These are phyloP conservation scores for Watsonalla cultraria DNA, from an alignment of 2,888 invertebrate genomes.

Conservation along the genomic window DNA sequence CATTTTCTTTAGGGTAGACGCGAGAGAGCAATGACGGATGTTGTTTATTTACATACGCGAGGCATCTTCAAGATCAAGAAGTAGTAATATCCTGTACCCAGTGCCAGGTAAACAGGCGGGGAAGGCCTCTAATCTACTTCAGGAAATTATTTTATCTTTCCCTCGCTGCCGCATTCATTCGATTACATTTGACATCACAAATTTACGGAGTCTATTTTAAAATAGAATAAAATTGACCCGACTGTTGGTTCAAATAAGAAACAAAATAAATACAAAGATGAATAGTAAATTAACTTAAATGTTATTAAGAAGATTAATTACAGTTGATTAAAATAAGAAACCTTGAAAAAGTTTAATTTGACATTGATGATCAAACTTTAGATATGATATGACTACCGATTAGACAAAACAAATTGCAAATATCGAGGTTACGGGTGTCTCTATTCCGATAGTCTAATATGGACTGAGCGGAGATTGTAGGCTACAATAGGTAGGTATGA, in stretches of 20 bases:
- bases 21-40: not conserved
- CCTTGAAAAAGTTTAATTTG: no score
- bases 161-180: not conserved
- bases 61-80: conserved; percentile 15
- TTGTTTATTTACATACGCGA: not conserved
- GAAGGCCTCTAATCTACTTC: conserved; percentile 23
- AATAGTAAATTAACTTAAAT: no score
- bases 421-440: not conserved
- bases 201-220: no score
- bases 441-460: conserved; percentile 33
- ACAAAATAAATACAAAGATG: no score
- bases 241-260: no score
- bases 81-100: conserved; percentile 29
- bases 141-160: conserved; percentile 28
- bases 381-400: not conserved
- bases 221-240: no score
- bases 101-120: conserved; percentile 27
- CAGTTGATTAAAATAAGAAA: no score
- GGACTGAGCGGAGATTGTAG: conserved; percentile 35
- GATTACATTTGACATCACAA: not conserved
- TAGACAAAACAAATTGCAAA: not conserved
- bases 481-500: conserved; percentile 55
- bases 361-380: not conserved
- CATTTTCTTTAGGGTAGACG: not conserved
- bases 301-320: no score